Evolutionary conservation across 2,888 invertebrate species (phyloP).

Genomic region (Seira musarum): DNA sequence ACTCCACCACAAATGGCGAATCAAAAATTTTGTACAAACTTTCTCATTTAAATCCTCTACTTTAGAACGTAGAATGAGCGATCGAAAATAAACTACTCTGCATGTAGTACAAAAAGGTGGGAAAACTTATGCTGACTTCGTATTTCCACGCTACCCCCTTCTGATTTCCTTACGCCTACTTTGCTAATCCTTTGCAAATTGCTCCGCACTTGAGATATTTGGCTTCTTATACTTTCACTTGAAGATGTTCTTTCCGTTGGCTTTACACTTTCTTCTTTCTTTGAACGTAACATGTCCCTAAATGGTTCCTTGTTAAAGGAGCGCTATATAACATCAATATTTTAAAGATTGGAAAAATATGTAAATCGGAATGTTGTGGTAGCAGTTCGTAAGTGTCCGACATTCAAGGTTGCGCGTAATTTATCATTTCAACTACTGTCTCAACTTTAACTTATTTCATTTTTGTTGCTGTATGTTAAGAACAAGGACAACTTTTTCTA

Average conservation of each 20-base stretch:
- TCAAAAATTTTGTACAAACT: no score
- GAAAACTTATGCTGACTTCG: no score
- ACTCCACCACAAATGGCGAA: no score
- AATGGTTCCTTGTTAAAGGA: no score
- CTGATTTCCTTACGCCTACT: background rate
- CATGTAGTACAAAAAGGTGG: no score
- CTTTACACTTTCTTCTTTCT: background rate
- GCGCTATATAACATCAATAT: no score
- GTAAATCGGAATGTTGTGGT: background rate
- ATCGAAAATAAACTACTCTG: no score
- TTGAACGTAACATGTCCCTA: no score
- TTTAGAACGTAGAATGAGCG: no score
- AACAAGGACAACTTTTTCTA: background rate
- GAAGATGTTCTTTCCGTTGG: background rate
- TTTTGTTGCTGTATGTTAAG: no score
- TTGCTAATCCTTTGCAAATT: constrained; percentile 6
- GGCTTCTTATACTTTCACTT: background rate
- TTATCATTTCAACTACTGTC: background rate
- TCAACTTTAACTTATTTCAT: no score
- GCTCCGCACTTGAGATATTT: background rate
- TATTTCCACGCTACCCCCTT: background rate
- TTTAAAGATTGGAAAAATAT: background rate
- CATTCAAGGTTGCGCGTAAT: background rate
- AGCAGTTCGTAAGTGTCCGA: background rate
- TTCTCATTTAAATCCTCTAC: no score